Evolutionary conservation across 2,113 vertebrate species (phyloP), one percentile per base, ranked within the genome.

Genomic region (Parus major): DNA sequence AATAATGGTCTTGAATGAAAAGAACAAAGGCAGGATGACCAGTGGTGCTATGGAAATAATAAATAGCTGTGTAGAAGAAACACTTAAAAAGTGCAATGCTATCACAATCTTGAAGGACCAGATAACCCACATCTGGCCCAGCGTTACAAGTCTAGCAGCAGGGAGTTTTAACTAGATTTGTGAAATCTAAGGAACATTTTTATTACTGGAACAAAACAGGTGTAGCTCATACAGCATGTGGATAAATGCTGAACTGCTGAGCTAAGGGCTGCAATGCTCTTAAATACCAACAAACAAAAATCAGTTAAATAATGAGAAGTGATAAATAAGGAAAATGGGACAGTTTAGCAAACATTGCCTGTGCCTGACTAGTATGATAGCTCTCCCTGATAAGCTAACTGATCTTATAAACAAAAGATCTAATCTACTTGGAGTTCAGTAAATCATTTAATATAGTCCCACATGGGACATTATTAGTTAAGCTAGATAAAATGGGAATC

Each of bases 401-500:
- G 80, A 90, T 90, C 39, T 89, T 71, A 65, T 68, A 92, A 72
- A 88, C 60, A 94, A 80, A 93, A 78, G 83, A 86, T 91, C 44
- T 93, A 86, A 93, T 92, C 94, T 89, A 93, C 77, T 77, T 92
- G 35, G 44, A 60, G 22, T 73, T 95, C 86, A 93, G 64, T 60
- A 91, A 94, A 95, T 72, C 60, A 29, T 78, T 96, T 90, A 91
- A 91, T 78, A 31, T 56, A 86, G 36, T 88, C 82, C 80, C 94
- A 85, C 65, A 66, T 41, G 86, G 88, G 86, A 93, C 44, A 6
- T 56, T 59, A 94, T 94, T 95, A 94, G 86, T 88, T 82, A 86
- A 44, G 69, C 56, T 78, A 88, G 69, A 92, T 82, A 82, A 93
- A 85, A 92, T 64, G 36, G 31, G 73, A 88, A 93, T 93, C 79